A percentile compares a stretch with the other conserved stretches of the same genome.
These are phyloP conservation scores for Pao palembangensis DNA, from an alignment of 2,113 vertebrate genomes.

Conservation along the genomic window DNA sequence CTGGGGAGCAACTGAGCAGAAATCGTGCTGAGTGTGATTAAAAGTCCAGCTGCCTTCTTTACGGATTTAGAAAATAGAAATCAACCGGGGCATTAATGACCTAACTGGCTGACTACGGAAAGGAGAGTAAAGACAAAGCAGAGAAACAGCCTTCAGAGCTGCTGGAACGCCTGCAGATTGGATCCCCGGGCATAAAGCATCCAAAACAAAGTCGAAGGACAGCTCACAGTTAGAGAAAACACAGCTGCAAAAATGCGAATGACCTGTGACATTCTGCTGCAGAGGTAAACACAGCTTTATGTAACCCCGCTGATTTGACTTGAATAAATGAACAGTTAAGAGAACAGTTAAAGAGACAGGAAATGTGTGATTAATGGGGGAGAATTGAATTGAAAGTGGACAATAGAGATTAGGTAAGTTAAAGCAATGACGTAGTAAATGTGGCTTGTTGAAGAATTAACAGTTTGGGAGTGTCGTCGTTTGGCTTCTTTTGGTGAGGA, in stretches of 20 bases:
- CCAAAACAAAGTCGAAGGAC: constrained; percentile 17
- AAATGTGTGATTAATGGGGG: background rate
- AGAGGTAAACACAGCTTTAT: constrained; percentile 78
- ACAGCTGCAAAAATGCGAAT: constrained; percentile 71
- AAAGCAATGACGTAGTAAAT: too few species aligned
- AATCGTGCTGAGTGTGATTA: constrained; percentile 16
- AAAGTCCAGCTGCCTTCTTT: constrained; percentile 26
- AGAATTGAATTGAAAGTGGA: background rate
- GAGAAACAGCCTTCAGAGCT: constrained; percentile 2
- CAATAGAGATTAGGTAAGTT: too few species aligned
- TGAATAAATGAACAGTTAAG: constrained; percentile 2
- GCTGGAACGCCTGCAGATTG: constrained; percentile 17
- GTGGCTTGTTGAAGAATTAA: too few species aligned
- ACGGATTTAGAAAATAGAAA: constrained; percentile 9
- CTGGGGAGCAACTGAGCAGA: constrained; percentile 6
- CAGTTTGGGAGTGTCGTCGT: too few species aligned
- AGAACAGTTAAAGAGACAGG: background rate
- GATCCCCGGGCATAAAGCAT: constrained; percentile 20
- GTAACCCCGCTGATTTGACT: constrained; percentile 33
- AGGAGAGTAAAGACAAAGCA: constrained; percentile 4
- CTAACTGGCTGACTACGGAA: background rate
- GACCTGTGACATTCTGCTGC: constrained; percentile 85
- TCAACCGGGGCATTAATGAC: constrained; percentile 16
- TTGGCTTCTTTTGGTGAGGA: constrained; percentile 7
- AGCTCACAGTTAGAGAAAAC: constrained; percentile 29